Evolutionary conservation across 2,888 invertebrate genomes (phyloP), one percentile per base, ranked within the genome.

Genomic region (Mystacides longicornis): DNA sequence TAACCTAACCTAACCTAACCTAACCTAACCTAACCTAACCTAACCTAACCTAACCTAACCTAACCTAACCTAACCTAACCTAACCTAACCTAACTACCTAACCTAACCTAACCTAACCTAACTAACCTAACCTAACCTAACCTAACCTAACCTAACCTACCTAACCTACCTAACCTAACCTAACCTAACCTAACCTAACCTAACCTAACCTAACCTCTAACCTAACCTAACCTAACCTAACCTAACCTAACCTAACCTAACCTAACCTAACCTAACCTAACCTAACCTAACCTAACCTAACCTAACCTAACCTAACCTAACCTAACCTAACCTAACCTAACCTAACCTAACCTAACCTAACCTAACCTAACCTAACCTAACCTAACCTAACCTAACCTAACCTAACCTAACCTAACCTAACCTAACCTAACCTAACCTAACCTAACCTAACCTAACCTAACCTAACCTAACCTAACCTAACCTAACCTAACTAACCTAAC

Each of bases 241-340:
- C 57, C 59, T 54, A 57, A 56, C 58, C 57, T 58, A 61, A 54
- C 54, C 57, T 58, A 57, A 58, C 57, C 55, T 54, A 57, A 55
- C 49, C 55, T 54, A 57, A 55, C 53, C 55, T 52, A 56, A 53
- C 56, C 27, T 54, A 43, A 57, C 51, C 53, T 50, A 52, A 54
- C 49, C 58, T 52, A 49, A 58, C 49, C 54, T 52, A 46, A 58
- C 49, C 57, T 49, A 49, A 55, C 49, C 52, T 50, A 55, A 57
- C 54, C 60, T 55, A 51, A 51, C 49, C 59, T 55, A 57, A 57
- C 60, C 57, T 55, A 59, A 55, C 58, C 55, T 58, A 58, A 51
- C 51, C 51, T 56, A 56, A 56, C 56, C 56, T 56, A 56, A 56
- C 52, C 56, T 56, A 55, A 51, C 31, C 50, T 50, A n/a, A n/a